Evolutionary conservation across 2,888 invertebrate species (phyloP).

Genomic region (Cosmorhoe ocellata): DNA sequence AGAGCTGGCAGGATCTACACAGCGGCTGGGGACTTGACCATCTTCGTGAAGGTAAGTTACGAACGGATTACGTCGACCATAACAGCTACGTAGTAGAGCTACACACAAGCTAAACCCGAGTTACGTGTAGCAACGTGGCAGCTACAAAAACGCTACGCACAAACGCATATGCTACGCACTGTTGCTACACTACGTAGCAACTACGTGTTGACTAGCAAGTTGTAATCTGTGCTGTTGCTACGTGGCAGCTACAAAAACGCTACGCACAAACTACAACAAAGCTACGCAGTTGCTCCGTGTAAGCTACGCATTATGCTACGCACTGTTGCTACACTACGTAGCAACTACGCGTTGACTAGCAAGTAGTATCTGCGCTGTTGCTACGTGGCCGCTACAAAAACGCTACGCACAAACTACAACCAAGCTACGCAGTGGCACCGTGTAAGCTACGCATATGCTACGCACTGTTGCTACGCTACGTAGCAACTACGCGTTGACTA

Average conservation of each 20-base stretch:
- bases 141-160: background rate
- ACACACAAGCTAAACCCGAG: background rate
- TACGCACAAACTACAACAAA: background rate
- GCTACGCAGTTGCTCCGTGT: background rate
- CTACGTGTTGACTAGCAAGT: too few relatives aligned
- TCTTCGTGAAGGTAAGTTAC: conserved; percentile 42
- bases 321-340: background rate
- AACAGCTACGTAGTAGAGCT: background rate
- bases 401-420: background rate
- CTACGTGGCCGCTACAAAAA: background rate
- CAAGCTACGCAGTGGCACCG: background rate
- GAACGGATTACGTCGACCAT: too few relatives aligned
- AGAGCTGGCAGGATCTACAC: conserved; percentile 39
- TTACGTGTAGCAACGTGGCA: background rate
- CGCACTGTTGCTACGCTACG: background rate
- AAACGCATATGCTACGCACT: background rate
- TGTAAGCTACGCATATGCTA: background rate
- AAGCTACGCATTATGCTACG: background rate
- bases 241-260: background rate
- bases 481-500: too few relatives aligned
- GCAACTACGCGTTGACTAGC: too few relatives aligned
- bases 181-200: background rate
- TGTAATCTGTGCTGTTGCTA: too few relatives aligned
- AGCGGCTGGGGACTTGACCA: conserved; percentile 35
- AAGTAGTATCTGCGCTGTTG: too few relatives aligned